Evolutionary conservation across 2,888 invertebrate species (phyloP), one percentile per base, ranked within the genome.

Genomic region (Drosophila kambysellisi): DNA sequence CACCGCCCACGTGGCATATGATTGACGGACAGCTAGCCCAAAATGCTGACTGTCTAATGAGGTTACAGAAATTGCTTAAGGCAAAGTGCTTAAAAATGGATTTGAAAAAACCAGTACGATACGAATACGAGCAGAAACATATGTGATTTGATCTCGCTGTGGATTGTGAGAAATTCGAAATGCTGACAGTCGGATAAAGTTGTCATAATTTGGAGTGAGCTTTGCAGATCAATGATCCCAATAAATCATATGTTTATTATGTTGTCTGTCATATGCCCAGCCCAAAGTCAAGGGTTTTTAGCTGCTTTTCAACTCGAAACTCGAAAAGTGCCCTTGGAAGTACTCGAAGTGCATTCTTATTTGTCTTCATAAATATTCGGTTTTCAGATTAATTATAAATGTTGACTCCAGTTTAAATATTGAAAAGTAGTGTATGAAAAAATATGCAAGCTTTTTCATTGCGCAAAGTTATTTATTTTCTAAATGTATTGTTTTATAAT

Each of bases 1-100:
- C 51, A 56, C 48, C 87, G 87, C 87, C 84, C 88, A 89, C 88
- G 68, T 68, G 79, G 74, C 70, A 51, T 41, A 63, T 89, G 88
- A 84, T 82, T 85, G 89, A 85, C 85, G 63, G 57, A 64, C 67
- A 62, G 56, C 11, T 51, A 62, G 46, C 37, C 63, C 37, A 57
- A 72, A 70, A 50, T 50, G 52, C 30, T 37, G 58, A 64, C 39
- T 60, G n/a, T 33, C 66, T 61, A 80, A 80, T 80, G 69, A 65
- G 82, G 79, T 74, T 70, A 39, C 32, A 76, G 61, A 87, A 80
- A 87, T 82, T 73, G 63, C 70, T 62, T n/a, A 52, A 56, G 64
- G 56, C 68, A 63, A 70, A 70, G 68, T 67, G 63, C 60, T 70
- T 54, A 12, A 32, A 30, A 46, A 20, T 57, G 41, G 39, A 61